phyloP scores from a whole-genome alignment of 2,888 invertebrate genomes.

The Calameuta idolon region DNA sequence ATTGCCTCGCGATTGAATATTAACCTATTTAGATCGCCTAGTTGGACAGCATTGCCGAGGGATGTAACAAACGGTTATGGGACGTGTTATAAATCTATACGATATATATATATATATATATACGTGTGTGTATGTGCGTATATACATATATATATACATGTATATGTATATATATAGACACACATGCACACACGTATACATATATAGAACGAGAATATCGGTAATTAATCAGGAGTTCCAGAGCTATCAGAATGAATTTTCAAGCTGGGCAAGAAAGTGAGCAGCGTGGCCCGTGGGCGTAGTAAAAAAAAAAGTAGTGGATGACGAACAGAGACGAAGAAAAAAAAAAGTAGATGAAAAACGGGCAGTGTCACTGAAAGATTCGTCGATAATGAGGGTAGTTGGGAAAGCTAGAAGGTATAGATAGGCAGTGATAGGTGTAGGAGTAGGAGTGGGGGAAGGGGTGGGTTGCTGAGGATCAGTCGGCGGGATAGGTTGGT shows the following conservation, averaged over 20 bases:
- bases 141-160: too few relatives aligned
- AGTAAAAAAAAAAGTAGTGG: not conserved
- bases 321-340: not conserved
- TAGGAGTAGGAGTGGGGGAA: conserved; percentile 12
- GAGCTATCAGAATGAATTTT: not conserved
- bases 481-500: conserved; percentile 29
- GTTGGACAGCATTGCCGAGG: not conserved
- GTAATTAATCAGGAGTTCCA: not conserved
- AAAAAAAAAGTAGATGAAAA: conserved; percentile 3
- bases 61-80: not conserved
- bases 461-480: conserved; percentile 24
- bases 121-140: too few relatives aligned
- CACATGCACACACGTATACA: too few relatives aligned
- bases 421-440: conserved; percentile 5
- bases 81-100: not conserved
- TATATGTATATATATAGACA: too few relatives aligned
- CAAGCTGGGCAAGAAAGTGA: not conserved
- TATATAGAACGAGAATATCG: not conserved
- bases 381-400: conserved; percentile 45
- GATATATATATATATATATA: not conserved
- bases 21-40: conserved; percentile 17
- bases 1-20: conserved; percentile 27
- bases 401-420: conserved; percentile 3
- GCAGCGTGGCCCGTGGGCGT: not conserved
- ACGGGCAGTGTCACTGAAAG: conserved; percentile 12